phyloP scores from a whole-genome alignment of 2,797 vertebrate genomes.

The Sciurus carolinensis region DNA sequence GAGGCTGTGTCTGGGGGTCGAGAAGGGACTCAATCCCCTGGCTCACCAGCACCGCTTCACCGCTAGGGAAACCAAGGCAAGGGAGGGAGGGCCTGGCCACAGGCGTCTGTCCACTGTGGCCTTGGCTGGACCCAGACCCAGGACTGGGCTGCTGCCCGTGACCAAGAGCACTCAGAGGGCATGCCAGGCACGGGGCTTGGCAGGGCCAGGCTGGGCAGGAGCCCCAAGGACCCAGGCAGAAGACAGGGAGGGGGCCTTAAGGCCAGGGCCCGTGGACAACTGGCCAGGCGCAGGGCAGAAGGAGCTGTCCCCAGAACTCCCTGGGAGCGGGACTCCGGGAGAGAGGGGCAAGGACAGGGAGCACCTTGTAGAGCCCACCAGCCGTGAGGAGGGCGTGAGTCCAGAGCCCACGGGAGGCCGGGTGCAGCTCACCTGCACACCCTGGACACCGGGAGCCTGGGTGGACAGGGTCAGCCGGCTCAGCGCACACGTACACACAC shows the following conservation, averaged over 20 bases:
- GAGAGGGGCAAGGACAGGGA: fast-evolving
- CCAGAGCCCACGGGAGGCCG: too few relatives aligned
- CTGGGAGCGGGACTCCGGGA: fast-evolving
- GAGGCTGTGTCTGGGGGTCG: background rate
- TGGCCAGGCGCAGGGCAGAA: background rate
- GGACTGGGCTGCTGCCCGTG: background rate
- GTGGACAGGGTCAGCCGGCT: background rate
- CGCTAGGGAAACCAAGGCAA: background rate
- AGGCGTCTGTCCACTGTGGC: fast-evolving
- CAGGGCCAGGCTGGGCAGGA: fast-evolving
- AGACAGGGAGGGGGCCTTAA: background rate
- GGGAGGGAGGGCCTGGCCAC: background rate
- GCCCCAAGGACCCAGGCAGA: background rate
- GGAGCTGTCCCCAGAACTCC: background rate
- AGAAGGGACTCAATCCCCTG: fast-evolving
- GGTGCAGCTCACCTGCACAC: fast-evolving
- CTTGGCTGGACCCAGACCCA: background rate
- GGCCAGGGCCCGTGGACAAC: background rate
- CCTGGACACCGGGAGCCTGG: background rate
- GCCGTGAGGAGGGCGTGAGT: background rate
- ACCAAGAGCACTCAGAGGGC: fast-evolving
- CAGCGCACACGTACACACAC: too few relatives aligned
- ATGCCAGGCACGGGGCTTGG: fast-evolving
- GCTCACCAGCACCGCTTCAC: too few relatives aligned
- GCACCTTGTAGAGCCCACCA: background rate